phyloP scores from a whole-genome alignment of 2,797 vertebrate species.

The Anguilla obscura region DNA sequence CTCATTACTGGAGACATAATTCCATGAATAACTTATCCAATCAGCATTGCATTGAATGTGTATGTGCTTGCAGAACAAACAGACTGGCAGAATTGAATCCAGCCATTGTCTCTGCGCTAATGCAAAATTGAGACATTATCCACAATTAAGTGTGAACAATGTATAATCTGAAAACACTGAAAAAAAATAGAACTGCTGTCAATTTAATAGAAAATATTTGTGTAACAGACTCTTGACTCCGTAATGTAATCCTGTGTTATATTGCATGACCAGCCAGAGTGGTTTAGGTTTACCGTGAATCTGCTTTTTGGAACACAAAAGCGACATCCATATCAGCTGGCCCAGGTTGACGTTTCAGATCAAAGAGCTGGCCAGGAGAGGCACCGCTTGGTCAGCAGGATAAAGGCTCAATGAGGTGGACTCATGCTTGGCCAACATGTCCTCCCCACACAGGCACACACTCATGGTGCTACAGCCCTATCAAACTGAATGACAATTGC shows the following conservation, averaged over 20 bases:
- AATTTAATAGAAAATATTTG: background rate
- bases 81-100: background rate
- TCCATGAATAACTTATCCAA: background rate
- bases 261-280: background rate
- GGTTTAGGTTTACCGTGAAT: background rate
- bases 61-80: background rate
- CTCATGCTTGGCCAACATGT: background rate
- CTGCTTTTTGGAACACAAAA: conserved; percentile 4
- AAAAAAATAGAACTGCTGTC: background rate
- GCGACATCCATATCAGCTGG: background rate
- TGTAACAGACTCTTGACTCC: background rate
- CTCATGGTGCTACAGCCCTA: background rate
- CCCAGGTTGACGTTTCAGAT: conserved; percentile 9
- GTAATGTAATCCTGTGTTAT: conserved; percentile 29
- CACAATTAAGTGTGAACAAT: background rate
- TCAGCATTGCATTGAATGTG: background rate
- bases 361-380: conserved; percentile 5
- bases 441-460: background rate
- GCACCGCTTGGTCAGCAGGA: background rate
- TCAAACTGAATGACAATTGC: background rate
- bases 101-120: background rate
- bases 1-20: background rate
- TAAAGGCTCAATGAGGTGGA: background rate
- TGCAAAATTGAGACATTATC: background rate
- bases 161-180: background rate